Conservation (phyloP, 2,113 vertebrate genomes). For the Pelecanoides urinatrix region DNA sequence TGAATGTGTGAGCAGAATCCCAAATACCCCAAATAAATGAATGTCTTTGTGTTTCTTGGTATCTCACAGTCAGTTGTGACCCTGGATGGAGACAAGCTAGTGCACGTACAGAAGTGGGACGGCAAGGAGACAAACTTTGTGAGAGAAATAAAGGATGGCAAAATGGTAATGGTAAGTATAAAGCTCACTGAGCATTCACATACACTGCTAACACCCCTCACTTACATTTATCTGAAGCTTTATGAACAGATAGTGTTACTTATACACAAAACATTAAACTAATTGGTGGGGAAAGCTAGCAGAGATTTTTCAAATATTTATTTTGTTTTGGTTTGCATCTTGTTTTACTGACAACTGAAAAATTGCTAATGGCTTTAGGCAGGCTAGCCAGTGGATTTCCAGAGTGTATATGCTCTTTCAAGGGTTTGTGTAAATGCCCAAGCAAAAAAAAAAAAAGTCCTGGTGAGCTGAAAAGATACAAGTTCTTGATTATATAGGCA, state of each 20-base stretch:
- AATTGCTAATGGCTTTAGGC: not conserved
- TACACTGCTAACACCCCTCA: rapidly evolving
- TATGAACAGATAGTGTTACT: not conserved
- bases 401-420: not conserved
- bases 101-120: constrained; percentile 95
- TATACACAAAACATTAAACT: not conserved
- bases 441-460: not conserved
- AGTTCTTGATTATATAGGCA: not conserved
- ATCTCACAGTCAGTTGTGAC: constrained; percentile 83
- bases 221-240: not conserved
- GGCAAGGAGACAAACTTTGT: constrained; percentile 90
- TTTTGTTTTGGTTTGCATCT: not conserved
- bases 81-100: constrained; percentile 87
- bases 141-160: constrained; percentile 90
- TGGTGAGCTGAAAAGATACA: not conserved
- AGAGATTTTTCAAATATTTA: not conserved
- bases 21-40: not conserved
- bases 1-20: constrained; percentile 8
- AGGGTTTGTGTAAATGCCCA: not conserved
- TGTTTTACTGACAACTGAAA: not conserved
- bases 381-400: not conserved
- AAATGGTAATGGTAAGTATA: constrained; percentile 88
- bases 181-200: not conserved
- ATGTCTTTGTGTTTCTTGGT: constrained; percentile 37
- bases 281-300: not conserved